phyloP scores from a whole-genome alignment of 2,888 invertebrate genomes.

The Marasmarcha lunaedactyla region DNA sequence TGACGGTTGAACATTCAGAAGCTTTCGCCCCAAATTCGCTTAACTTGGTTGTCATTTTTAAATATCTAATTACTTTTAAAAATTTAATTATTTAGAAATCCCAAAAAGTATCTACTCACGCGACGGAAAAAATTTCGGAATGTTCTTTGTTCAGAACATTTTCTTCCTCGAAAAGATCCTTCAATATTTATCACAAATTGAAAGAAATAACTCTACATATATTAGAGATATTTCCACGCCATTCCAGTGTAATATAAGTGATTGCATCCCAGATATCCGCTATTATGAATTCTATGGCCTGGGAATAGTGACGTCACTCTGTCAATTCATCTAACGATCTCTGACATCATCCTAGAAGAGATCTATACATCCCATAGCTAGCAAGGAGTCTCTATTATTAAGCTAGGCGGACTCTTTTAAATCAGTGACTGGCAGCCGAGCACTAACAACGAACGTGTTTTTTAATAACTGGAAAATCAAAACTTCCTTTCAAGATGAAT shows the following conservation, averaged over 20 bases:
- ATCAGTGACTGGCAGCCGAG: conserved; percentile 31
- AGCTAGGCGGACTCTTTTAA: conserved; percentile 31
- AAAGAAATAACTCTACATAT: no score
- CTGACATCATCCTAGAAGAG: conserved; percentile 41
- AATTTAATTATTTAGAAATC: no score
- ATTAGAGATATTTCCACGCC: no score
- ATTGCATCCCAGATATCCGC: conserved; percentile 27
- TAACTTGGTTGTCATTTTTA: no score
- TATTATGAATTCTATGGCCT: conserved; percentile 22
- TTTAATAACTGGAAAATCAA: conserved; percentile 12
- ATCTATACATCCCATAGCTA: conserved; percentile 34
- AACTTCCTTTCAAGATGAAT: conserved; percentile 46
- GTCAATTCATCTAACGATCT: conserved; percentile 36
- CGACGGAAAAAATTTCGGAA: no score
- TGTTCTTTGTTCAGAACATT: no score
- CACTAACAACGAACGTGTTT: conserved; percentile 38
- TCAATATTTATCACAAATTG: no score
- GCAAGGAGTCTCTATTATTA: conserved; percentile 22
- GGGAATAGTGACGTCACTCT: conserved; percentile 38
- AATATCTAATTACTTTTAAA: no score
- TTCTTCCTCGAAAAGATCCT: no score
- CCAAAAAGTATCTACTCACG: no score
- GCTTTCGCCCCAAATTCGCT: no score
- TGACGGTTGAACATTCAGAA: no score
- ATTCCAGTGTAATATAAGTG: conserved; percentile 10